Conservation (phyloP, 1,140 invertebrate species). For the Leguminivora glycinivorella region DNA sequence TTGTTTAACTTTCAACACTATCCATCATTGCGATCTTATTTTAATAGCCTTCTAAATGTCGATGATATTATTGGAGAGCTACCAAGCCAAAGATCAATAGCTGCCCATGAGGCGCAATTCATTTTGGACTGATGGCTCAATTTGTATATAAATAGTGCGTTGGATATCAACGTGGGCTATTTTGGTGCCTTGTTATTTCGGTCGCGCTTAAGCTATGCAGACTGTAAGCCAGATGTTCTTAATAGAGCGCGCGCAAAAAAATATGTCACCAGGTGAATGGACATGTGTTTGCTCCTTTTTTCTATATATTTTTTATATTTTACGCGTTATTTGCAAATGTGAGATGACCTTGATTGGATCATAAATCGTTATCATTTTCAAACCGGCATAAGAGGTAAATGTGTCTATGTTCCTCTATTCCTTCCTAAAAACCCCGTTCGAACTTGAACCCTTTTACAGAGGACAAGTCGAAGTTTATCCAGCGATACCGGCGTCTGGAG, state of each 20-base stretch:
- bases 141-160: constrained; percentile 51
- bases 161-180: constrained; percentile 43
- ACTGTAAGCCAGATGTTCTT: constrained; percentile 16
- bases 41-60: constrained; percentile 18
- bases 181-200: constrained; percentile 44
- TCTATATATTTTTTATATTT: background rate
- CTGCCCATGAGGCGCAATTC: constrained; percentile 53
- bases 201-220: constrained; percentile 35
- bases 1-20: background rate
- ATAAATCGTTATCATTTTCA: background rate
- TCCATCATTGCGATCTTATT: constrained; percentile 6
- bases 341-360: background rate
- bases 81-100: constrained; percentile 52
- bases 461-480: constrained; percentile 69
- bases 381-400: constrained; percentile 31
- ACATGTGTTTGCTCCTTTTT: background rate
- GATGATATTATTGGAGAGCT: constrained; percentile 44
- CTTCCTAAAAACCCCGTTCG: constrained; percentile 41
- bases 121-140: constrained; percentile 47
- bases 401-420: constrained; percentile 42
- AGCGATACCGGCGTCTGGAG: constrained; percentile 9
- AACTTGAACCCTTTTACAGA: constrained; percentile 69
- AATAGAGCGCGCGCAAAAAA: constrained; percentile 17
- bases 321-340: background rate
- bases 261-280: constrained; percentile 6